Conservation (phyloP, 2,888 invertebrate species). For the Diplazon laetatorius region DNA sequence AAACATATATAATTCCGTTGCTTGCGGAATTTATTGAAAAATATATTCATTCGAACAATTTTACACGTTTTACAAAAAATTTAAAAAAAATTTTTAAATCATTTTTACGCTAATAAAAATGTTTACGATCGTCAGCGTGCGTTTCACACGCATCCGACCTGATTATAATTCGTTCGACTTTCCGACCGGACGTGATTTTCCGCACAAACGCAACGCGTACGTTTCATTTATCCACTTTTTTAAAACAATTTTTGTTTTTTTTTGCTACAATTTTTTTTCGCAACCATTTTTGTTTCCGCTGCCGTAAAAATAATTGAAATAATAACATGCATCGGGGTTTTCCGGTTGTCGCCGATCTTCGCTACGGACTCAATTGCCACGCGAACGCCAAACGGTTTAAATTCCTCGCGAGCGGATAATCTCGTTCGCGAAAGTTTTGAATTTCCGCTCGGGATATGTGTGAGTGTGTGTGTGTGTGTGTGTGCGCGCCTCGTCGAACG, state of each 20-base stretch:
- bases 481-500: no score
- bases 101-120: conserved; percentile 54
- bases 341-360: conserved; percentile 56
- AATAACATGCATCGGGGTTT: conserved; percentile 52
- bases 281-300: no score
- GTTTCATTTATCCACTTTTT: no score
- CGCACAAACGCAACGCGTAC: not conserved
- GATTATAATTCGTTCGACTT: conserved; percentile 42
- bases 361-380: conserved; percentile 32
- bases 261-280: no score
- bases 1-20: no score
- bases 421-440: conserved; percentile 53
- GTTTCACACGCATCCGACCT: conserved; percentile 35
- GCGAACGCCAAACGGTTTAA: conserved; percentile 23
- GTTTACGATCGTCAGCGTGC: conserved; percentile 59
- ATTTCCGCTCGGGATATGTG: conserved; percentile 50
- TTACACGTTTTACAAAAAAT: no score
- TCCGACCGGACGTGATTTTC: conserved; percentile 47
- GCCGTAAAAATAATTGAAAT: conserved; percentile 52
- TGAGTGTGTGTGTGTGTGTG: no score
- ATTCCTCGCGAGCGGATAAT: conserved; percentile 48
- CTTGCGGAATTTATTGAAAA: no score
- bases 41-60: no score
- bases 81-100: not conserved
- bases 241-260: no score